phyloP scores from a whole-genome alignment of 2,797 vertebrate species.

The Meda fulgida region DNA sequence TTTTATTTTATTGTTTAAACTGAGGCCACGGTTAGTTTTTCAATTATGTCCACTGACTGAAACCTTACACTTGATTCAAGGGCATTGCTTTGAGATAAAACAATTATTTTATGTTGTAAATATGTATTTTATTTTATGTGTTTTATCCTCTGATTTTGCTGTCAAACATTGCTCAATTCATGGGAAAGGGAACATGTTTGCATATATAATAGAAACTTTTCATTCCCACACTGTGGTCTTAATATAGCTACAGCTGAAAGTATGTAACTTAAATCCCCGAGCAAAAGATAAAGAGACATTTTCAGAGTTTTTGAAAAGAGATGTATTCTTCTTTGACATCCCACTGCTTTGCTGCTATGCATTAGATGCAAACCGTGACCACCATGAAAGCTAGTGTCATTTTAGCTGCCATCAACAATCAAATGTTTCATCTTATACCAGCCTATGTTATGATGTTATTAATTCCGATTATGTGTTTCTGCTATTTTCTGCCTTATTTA shows the following conservation, averaged over 20 bases:
- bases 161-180: conserved; percentile 35
- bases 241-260: conserved; percentile 45
- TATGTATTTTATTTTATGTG: conserved; percentile 35
- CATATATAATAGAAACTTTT: conserved; percentile 44
- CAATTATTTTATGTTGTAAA: conserved; percentile 43
- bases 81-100: conserved; percentile 44
- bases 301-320: conserved; percentile 38
- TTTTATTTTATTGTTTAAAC: conserved; percentile 32
- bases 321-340: conserved; percentile 38
- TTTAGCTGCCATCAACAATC: conserved; percentile 43
- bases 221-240: conserved; percentile 45
- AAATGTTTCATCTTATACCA: conserved; percentile 30
- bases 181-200: conserved; percentile 34
- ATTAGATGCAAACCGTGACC: conserved; percentile 41
- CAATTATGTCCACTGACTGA: conserved; percentile 48
- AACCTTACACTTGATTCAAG: conserved; percentile 53
- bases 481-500: conserved; percentile 31
- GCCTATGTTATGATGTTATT: conserved; percentile 36
- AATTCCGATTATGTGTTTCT: conserved; percentile 37
- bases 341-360: conserved; percentile 49
- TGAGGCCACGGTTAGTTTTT: conserved; percentile 26
- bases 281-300: conserved; percentile 43
- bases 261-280: conserved; percentile 36
- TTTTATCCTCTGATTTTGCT: conserved; percentile 24
- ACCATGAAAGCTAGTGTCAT: conserved; percentile 37